Evolutionary conservation across 2,888 invertebrate genomes (phyloP).

Genomic region (Epistrophe eligans): DNA sequence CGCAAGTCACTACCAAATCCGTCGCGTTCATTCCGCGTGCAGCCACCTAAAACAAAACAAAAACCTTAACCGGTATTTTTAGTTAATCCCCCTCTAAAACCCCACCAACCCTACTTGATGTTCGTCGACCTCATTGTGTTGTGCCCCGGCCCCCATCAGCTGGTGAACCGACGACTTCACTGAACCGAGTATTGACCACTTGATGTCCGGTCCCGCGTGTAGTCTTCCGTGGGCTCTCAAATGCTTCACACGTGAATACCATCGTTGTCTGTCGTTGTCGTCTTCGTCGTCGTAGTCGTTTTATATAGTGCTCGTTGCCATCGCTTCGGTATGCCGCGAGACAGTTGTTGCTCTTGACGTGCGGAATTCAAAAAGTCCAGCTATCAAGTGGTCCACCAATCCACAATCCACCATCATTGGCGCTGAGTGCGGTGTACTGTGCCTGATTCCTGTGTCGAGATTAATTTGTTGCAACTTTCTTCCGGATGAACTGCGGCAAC

Average conservation of each 20-base stretch:
- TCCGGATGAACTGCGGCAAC: constrained; percentile 42
- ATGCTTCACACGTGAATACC: constrained; percentile 55
- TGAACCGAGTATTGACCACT: constrained; percentile 57
- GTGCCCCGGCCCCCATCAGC: constrained; percentile 51
- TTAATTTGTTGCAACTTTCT: constrained; percentile 58
- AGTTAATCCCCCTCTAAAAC: constrained; percentile 1
- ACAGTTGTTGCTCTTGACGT: constrained; percentile 15
- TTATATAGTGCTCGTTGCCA: not conserved
- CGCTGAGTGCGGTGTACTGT: constrained; percentile 27
- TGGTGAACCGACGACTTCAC: constrained; percentile 47
- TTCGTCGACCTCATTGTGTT: constrained; percentile 32
- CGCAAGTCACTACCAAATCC: constrained; percentile 35
- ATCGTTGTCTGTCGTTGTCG: not conserved
- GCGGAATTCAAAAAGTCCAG: constrained; percentile 25
- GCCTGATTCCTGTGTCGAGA: constrained; percentile 48
- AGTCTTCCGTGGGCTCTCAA: constrained; percentile 71
- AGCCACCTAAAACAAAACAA: constrained; percentile 36
- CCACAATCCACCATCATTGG: not conserved
- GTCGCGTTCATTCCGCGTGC: constrained; percentile 10
- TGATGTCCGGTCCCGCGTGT: constrained; percentile 68
- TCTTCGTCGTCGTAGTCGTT: not conserved
- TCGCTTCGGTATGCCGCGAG: constrained; percentile 12
- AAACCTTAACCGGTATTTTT: constrained; percentile 57
- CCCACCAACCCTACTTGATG: constrained; percentile 21
- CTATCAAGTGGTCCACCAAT: constrained; percentile 28